A percentile compares a stretch with the other conserved stretches of the same genome.
Evolutionary conservation across 64 coral and sea anemone species (phyloP).

Genomic region (Hydrozoanthus tunicans): DNA sequence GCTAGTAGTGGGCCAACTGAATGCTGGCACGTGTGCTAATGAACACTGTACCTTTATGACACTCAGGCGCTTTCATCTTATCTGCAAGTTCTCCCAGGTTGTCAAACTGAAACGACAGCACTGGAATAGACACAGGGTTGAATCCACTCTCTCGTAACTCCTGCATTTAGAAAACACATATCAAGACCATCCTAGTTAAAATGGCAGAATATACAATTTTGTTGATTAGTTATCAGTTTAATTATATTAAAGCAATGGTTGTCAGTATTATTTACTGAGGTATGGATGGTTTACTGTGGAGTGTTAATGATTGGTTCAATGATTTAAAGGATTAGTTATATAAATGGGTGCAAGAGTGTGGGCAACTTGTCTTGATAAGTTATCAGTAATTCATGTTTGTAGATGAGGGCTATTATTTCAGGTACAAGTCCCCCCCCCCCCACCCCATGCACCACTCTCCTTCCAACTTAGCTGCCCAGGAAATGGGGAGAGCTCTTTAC

Average conservation of each 20-base stretch:
- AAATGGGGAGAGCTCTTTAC: too few relatives aligned
- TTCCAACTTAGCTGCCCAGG: too few relatives aligned
- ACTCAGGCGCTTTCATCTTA: conserved; percentile 9
- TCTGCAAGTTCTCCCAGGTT: conserved; percentile 36
- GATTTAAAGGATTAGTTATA: too few relatives aligned
- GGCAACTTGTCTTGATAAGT: too few relatives aligned
- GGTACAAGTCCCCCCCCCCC: too few relatives aligned
- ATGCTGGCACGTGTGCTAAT: background rate
- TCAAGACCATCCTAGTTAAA: background rate
- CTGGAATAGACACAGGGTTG: conserved; percentile 24
- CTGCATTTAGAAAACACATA: background rate
- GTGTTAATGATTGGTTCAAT: too few relatives aligned
- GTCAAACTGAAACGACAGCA: conserved; percentile 40
- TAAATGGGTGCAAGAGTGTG: too few relatives aligned
- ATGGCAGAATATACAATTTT: background rate
- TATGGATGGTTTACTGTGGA: too few relatives aligned
- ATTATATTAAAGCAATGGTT: background rate
- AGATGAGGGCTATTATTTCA: too few relatives aligned
- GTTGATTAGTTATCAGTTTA: background rate
- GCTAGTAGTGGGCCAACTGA: background rate
- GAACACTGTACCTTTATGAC: conserved; percentile 5
- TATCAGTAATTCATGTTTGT: too few relatives aligned
- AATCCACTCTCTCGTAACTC: conserved; percentile 24
- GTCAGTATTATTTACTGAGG: too few relatives aligned
- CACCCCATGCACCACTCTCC: too few relatives aligned